These are phyloP conservation scores for Rhea pennata DNA, from an alignment of 2,113 vertebrate genomes.

Conservation along the genomic window DNA sequence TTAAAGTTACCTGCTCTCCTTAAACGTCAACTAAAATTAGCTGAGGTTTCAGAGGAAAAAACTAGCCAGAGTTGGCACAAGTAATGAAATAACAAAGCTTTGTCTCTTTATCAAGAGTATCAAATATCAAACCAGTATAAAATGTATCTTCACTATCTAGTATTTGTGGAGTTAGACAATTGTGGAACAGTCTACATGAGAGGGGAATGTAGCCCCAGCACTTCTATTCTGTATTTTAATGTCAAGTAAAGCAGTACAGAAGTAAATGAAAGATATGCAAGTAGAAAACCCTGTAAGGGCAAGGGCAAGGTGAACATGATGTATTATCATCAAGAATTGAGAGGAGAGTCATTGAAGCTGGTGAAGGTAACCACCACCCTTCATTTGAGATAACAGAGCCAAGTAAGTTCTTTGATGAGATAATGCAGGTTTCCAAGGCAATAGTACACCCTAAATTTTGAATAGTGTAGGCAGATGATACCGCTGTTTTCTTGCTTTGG, in stretches of 20 bases:
- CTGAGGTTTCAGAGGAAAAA: neutral
- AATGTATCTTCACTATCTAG: neutral
- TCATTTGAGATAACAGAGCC: slow-evolving; percentile 24
- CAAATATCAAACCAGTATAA: neutral
- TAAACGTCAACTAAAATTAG: neutral
- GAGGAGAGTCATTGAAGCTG: slow-evolving; percentile 16
- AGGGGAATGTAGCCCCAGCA: neutral
- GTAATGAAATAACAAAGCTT: neutral
- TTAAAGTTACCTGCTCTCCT: neutral
- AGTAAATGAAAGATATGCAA: slow-evolving; percentile 29
- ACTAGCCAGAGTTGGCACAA: neutral
- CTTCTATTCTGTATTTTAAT: neutral
- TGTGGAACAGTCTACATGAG: neutral
- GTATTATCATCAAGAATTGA: neutral
- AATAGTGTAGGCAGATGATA: slow-evolving; percentile 1
- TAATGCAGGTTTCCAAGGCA: slow-evolving; percentile 8
- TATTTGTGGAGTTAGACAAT: neutral
- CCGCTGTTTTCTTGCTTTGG: slow-evolving; percentile 10
- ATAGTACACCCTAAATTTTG: neutral
- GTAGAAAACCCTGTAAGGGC: slow-evolving; percentile 16
- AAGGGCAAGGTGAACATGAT: neutral
- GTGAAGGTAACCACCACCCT: slow-evolving; percentile 29
- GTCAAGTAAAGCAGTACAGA: slow-evolving; percentile 29
- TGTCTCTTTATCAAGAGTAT: neutral
- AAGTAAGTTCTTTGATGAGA: slow-evolving; percentile 49